A percentile compares a stretch with the other conserved stretches of the same genome.
Conservation (phyloP, 2,113 vertebrate genomes). For the Pituophis catenifer region DNA sequence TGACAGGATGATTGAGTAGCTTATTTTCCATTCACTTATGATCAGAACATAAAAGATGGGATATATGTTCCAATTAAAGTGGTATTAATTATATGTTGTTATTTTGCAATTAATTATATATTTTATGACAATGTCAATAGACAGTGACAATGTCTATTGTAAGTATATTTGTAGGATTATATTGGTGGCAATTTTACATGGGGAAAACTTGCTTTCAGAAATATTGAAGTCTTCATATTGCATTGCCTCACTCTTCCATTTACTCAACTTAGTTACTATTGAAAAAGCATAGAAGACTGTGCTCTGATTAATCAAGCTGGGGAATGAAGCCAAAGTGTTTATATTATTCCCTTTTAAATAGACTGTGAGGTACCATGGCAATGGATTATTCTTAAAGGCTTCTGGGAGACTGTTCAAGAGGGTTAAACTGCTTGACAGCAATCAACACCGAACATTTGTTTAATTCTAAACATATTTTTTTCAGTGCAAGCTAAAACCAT, state of each 20-base stretch:
- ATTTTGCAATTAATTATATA: constrained; percentile 46
- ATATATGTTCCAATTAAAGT: constrained; percentile 58
- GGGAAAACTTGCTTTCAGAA: constrained; percentile 41
- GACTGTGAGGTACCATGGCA: constrained; percentile 66
- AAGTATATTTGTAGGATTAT: constrained; percentile 33
- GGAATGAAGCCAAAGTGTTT: constrained; percentile 74
- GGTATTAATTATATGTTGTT: constrained; percentile 57
- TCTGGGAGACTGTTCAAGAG: constrained; percentile 61
- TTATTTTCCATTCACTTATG: constrained; percentile 45
- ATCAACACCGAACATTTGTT: constrained; percentile 71
- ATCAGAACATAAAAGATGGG: constrained; percentile 62
- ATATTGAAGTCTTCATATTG: constrained; percentile 40
- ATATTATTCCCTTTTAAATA: constrained; percentile 70
- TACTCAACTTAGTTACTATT: constrained; percentile 42
- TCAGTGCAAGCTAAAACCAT: constrained; percentile 63
- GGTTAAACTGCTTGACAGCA: constrained; percentile 63
- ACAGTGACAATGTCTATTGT: not conserved
- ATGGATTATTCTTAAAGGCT: constrained; percentile 61
- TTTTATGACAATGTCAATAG: constrained; percentile 28
- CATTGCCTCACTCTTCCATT: constrained; percentile 16
- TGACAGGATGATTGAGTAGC: constrained; percentile 69
- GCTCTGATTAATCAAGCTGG: constrained; percentile 61
- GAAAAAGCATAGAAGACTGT: constrained; percentile 58
- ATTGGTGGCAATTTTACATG: constrained; percentile 39
- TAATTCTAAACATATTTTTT: constrained; percentile 57